Base-by-base conservation (phyloP, 1,140 invertebrate genomes). In the Drosophila bocki region DNA sequence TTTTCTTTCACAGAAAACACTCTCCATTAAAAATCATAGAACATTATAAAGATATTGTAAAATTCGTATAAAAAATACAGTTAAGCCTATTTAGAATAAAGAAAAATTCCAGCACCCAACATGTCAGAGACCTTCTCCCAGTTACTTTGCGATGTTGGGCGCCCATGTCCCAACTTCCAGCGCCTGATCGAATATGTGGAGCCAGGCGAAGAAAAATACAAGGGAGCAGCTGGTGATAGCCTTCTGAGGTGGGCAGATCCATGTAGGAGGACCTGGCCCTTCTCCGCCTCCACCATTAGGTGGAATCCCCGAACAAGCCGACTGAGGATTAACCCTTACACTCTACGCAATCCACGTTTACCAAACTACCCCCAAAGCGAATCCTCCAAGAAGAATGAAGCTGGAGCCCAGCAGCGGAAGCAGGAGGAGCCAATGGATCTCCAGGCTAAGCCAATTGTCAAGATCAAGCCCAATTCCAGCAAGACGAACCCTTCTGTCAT, bases 121-220 rank as follows among this genome's bases (percentile, higher is more conserved):
- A 56, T 56, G 53, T 9, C 13, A 26, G 7, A 2, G 13, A 0
- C 7, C 0, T 11, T 19, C 35, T 3, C 1, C 35, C 17, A 56
- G 19, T n/a, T 22, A 8, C 22, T 26, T 5, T 26, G 19, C 1
- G 53, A 22, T 8, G 4, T 39, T 11, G 53, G 53, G 5, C 53
- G 53, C 39, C 53, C 53, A 1, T 26, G 53, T 39, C 53, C 53
- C 2, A 56, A 56, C 37, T 56, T 56, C 6, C 53, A 56, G 19
- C 53, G 53, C 13, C 35, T 56, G 8, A 56, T 56, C 6, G 35
- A 56, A 26, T 56, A 39, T 26, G 35, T 26, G 5, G 35, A 39
- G 9, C n/a, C 50, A 12, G 50, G 33, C 11, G 50, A 33, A 3
- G 13, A 11, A 26, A 5, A 26, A 2, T 12, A 8, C 4, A 2